phyloP scores from a whole-genome alignment of 2,888 invertebrate species.

The Disparrhopalites patrizii region DNA sequence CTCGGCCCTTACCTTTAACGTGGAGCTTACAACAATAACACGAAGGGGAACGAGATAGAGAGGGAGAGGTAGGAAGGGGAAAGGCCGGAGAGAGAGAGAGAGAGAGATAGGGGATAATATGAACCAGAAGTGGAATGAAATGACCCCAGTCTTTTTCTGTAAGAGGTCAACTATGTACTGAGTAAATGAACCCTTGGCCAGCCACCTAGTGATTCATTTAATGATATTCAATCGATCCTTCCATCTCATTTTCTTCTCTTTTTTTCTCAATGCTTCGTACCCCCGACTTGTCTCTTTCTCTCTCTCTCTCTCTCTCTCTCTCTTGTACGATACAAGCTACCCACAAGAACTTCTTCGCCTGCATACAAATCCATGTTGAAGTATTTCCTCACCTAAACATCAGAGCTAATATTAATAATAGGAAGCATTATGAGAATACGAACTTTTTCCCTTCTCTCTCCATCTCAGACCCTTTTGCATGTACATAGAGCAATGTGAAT shows the following conservation, averaged over 20 bases:
- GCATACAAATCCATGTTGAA: too few species aligned
- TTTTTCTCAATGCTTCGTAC: constrained; percentile 4
- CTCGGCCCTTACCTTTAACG: too few species aligned
- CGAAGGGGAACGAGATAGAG: neutral
- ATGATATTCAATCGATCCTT: constrained; percentile 32
- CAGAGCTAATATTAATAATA: too few species aligned
- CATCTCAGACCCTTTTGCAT: too few species aligned
- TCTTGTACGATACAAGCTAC: too few species aligned
- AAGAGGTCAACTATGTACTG: constrained; percentile 28
- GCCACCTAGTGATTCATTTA: constrained; percentile 34
- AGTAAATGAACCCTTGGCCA: constrained; percentile 34
- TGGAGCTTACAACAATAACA: too few species aligned
- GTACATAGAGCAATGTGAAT: too few species aligned
- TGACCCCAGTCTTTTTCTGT: constrained; percentile 29
- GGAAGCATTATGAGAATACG: too few species aligned
- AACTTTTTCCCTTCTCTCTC: too few species aligned
- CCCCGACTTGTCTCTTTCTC: neutral
- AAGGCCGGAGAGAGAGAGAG: constrained; percentile 15
- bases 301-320: neutral
- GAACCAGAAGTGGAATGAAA: constrained; percentile 18
- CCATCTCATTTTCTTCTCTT: constrained; percentile 23
- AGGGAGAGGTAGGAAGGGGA: neutral
- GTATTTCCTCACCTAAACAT: too few species aligned
- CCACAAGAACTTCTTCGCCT: too few species aligned
- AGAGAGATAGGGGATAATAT: too few species aligned